Evolutionary conservation across 2,113 vertebrate species (phyloP), one percentile per base, ranked within the genome.

Genomic region (Motacilla alba): DNA sequence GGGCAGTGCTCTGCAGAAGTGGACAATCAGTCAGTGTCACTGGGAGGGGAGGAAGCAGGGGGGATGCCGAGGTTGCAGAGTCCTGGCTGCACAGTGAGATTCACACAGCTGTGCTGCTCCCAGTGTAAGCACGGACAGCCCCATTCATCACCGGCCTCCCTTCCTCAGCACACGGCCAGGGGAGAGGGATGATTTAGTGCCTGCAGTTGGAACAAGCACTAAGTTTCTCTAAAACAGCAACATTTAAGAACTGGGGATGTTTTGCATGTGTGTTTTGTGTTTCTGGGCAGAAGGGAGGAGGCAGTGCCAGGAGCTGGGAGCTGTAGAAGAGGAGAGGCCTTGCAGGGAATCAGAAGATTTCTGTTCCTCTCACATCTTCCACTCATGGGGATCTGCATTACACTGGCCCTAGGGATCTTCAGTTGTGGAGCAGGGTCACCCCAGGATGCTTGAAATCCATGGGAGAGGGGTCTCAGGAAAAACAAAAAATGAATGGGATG

Each of bases 131-230:
- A 96, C 0, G 83, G 97, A 98, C 98, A 98, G 97, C 94, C 96
- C 94, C 97, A 98, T 98, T 94, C 95, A 98, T 98, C 98, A 98
- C 94, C 26, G 15, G 72, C 87, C 96, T 97, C 86, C 78, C 95
- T 97, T 97, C 95, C 52, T 33, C 95, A 97, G 96, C 80, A 64
- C 95, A 95, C 2, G 55, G 96, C 97, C 94, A 78, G 87, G 79
- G 79, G 4, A 93, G 83, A 79, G 93, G 49, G n/a, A 97, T 98
- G 98, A 98, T 98, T 98, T 98, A 98, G 85, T 97, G 96, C 94
- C 89, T 96, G 97, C 96, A 97, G 95, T 97, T 97, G 97, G 95
- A 97, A 91, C 77, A 59, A 58, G 64, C 43, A 37, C 93, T 83
- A 16, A 11, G 50, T 92, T 96, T 95, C 93, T 96, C 86, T 92